Conservation (phyloP, 2,888 invertebrate genomes). For the Panopea generosa region DNA sequence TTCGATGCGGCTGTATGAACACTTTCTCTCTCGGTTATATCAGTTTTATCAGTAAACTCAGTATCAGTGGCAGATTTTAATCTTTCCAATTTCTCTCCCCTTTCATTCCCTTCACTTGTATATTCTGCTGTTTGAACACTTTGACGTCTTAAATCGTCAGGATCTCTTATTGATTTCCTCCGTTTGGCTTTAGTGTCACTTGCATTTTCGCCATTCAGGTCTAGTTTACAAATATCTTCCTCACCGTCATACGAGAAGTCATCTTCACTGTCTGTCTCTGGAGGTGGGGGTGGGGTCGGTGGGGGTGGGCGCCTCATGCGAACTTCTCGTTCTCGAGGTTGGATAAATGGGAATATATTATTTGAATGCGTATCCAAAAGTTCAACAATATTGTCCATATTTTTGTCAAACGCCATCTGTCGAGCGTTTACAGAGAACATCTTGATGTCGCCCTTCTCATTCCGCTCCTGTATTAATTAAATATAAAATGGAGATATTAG, state of each 20-base stretch:
- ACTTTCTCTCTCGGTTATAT: not conserved
- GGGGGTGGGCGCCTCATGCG: constrained; percentile 67
- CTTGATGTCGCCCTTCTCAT: constrained; percentile 56
- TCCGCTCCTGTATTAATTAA: constrained; percentile 39
- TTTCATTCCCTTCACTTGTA: not conserved
- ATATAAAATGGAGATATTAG: not conserved
- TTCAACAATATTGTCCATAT: constrained; percentile 78
- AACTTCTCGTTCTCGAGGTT: constrained; percentile 66
- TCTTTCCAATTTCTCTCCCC: not conserved
- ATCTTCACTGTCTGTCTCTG: constrained; percentile 50
- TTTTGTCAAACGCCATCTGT: constrained; percentile 82
- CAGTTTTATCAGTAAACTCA: not conserved
- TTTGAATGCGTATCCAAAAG: constrained; percentile 80
- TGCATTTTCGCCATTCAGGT: constrained; percentile 9
- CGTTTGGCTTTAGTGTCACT: constrained; percentile 9
- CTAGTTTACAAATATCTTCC: constrained; percentile 14
- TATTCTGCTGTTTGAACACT: constrained; percentile 9
- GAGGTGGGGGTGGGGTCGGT: constrained; percentile 56
- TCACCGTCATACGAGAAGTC: constrained; percentile 28
- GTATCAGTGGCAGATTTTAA: not conserved
- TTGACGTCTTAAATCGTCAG: constrained; percentile 20
- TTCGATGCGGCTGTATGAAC: not conserved
- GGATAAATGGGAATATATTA: constrained; percentile 74
- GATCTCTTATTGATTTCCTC: constrained; percentile 8
- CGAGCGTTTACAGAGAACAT: constrained; percentile 75